A percentile compares a stretch with the other conserved stretches of the same genome.
These are phyloP conservation scores for Origma solitaria DNA, from an alignment of 2,113 vertebrate species.

Conservation along the genomic window DNA sequence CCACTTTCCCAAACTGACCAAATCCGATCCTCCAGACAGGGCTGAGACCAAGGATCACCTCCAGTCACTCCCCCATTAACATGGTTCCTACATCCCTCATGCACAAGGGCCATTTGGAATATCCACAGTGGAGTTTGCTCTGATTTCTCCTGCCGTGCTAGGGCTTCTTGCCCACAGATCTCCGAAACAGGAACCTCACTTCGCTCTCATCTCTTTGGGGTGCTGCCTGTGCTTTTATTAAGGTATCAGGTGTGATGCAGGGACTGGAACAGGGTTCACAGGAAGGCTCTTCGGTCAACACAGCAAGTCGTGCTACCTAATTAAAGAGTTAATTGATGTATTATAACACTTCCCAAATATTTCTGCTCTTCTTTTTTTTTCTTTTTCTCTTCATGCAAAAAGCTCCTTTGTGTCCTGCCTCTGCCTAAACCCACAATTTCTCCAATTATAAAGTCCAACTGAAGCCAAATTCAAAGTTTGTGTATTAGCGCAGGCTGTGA, in stretches of 20 bases:
- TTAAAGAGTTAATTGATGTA: slow-evolving; percentile 50
- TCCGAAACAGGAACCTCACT: background rate
- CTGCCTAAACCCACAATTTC: background rate
- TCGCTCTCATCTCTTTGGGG: background rate
- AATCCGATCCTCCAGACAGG: background rate
- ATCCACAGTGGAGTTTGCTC: background rate
- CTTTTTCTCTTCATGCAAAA: background rate
- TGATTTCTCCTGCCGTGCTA: background rate
- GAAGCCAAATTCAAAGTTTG: slow-evolving; percentile 1
- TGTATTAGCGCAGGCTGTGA: background rate
- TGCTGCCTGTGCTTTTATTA: background rate
- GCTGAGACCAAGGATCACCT: background rate
- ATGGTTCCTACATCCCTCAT: background rate
- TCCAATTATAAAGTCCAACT: slow-evolving; percentile 22
- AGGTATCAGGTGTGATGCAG: background rate
- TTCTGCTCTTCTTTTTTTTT: background rate
- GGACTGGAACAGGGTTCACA: background rate
- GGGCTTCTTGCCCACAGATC: background rate
- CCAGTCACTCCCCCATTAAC: rapidly evolving
- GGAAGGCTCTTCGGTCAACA: background rate
- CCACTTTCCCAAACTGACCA: background rate
- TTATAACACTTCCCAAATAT: slow-evolving; percentile 2
- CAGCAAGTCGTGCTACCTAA: background rate
- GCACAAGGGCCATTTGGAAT: background rate
- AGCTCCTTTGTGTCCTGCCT: background rate